Conservation (phyloP, 2,113 vertebrate genomes). For the Pseudorhombus dupliciocellatus region DNA sequence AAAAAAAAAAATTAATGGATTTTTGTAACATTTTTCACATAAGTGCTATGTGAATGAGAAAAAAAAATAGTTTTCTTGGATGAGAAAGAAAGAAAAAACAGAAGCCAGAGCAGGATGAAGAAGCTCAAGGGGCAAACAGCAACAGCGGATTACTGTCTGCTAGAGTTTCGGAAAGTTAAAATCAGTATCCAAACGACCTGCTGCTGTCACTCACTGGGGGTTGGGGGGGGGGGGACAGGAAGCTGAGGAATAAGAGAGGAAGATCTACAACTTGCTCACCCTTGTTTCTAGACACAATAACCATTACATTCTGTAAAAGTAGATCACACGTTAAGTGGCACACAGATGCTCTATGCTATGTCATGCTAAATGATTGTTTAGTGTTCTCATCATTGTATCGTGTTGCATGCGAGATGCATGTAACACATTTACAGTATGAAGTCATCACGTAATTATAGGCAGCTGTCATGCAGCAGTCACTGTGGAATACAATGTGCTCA, state of each 20-base stretch:
- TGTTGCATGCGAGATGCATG: not conserved
- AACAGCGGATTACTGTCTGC: constrained; percentile 66
- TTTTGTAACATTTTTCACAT: too few relatives aligned
- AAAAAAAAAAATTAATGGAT: too few relatives aligned
- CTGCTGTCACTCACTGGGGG: constrained; percentile 80
- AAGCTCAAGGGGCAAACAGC: constrained; percentile 15
- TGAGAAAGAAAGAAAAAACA: constrained; percentile 39
- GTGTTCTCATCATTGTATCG: constrained; percentile 8
- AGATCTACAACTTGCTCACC: not conserved
- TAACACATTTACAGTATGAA: constrained; percentile 35
- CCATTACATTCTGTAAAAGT: constrained; percentile 1
- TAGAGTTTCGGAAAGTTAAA: constrained; percentile 79
- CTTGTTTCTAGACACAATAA: not conserved
- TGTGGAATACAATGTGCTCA: constrained; percentile 24
- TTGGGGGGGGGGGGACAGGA: constrained; percentile 43
- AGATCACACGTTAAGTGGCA: not conserved
- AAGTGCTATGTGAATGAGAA: too few relatives aligned
- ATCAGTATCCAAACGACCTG: constrained; percentile 74
- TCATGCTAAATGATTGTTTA: constrained; percentile 12
- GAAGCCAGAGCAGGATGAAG: constrained; percentile 46
- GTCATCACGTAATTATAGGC: constrained; percentile 51
- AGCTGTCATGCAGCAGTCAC: constrained; percentile 59
- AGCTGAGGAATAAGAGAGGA: constrained; percentile 35
- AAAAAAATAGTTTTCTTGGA: too few relatives aligned
- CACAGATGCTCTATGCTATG: not conserved